These are phyloP conservation scores for Caenorhabditis sp. DNA, from an alignment of 2,888 invertebrate genomes.

Conservation along the genomic window DNA sequence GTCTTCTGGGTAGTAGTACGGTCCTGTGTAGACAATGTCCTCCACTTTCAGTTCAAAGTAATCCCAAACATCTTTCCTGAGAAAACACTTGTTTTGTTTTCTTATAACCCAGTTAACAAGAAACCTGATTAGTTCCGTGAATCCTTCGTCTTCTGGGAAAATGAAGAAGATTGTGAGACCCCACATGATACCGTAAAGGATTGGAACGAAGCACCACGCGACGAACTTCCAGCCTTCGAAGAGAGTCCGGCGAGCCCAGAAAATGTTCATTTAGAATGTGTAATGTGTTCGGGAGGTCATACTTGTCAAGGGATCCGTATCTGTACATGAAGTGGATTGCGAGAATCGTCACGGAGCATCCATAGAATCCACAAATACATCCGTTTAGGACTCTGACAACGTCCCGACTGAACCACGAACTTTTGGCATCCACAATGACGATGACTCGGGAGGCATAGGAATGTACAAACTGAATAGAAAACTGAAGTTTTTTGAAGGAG, in stretches of 20 bases:
- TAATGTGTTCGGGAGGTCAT: not conserved
- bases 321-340: constrained; percentile 45
- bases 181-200: constrained; percentile 27
- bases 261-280: not conserved
- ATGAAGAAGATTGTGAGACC: constrained; percentile 39
- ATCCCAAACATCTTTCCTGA: constrained; percentile 52
- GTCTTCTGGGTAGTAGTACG: constrained; percentile 47
- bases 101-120: not conserved
- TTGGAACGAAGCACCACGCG: constrained; percentile 3
- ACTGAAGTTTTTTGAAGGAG: too few species aligned
- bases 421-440: constrained; percentile 39
- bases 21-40: constrained; percentile 40
- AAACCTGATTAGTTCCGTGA: constrained; percentile 40
- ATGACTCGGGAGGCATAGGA: constrained; percentile 39
- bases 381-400: constrained; percentile 27
- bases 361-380: constrained; percentile 50
- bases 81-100: not conserved
- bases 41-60: constrained; percentile 45
- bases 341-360: constrained; percentile 35
- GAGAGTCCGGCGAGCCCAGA: constrained; percentile 17
- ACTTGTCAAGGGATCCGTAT: constrained; percentile 40
- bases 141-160: constrained; percentile 35
- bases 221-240: constrained; percentile 33
- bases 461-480: constrained; percentile 45
- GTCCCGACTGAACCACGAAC: constrained; percentile 33